Evolutionary conservation across 2,797 vertebrate species (phyloP), one percentile per base, ranked within the genome.

Genomic region (Echeneis naucrates): DNA sequence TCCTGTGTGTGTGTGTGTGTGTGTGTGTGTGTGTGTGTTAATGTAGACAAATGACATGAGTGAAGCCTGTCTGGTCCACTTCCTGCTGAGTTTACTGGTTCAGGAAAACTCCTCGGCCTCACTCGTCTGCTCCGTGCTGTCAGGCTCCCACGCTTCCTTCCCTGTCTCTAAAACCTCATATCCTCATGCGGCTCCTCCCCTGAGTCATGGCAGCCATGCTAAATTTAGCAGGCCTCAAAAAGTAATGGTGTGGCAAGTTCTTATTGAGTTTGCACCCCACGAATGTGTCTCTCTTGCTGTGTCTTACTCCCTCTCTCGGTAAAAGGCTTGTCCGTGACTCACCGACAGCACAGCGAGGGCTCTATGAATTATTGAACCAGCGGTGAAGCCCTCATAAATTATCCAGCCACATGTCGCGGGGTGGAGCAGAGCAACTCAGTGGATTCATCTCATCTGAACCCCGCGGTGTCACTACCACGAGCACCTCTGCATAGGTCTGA

Each of bases 321-420:
- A 81, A 90, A 85, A 91, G 66, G 51, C 71, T 82, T 24, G 80
- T 85, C 82, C 4, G 55, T 90, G 91, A 88, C 85, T 91, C 81
- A 79, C 67, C 84, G 81, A 68, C 55, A 71, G 70, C 75, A 47
- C 78, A 81, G 78, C 55, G 78, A 80, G 70, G 72, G 80, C 50
- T 50, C 62, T 59, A 90, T 97, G 88, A 95, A 96, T 96, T 94
- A 96, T 96, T 96, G 90, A 96, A 71, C 79, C 79, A 65, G 48
- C 80, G 89, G 87, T 81, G 87, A 88, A 91, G 92, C 85, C 89
- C 90, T 96, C 93, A 94, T 96, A 88, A 96, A 96, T 96, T 92
- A 94, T 95, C 90, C 85, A 96, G 92, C 71, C 23, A 45, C 19
- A 78, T 83, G 81, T 92, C 90, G 55, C 83, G 27, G 67, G 74